A percentile compares a stretch with the other conserved stretches of the same genome.
Conservation (phyloP, 2,113 vertebrate species). For the Otocyon megalotis region DNA sequence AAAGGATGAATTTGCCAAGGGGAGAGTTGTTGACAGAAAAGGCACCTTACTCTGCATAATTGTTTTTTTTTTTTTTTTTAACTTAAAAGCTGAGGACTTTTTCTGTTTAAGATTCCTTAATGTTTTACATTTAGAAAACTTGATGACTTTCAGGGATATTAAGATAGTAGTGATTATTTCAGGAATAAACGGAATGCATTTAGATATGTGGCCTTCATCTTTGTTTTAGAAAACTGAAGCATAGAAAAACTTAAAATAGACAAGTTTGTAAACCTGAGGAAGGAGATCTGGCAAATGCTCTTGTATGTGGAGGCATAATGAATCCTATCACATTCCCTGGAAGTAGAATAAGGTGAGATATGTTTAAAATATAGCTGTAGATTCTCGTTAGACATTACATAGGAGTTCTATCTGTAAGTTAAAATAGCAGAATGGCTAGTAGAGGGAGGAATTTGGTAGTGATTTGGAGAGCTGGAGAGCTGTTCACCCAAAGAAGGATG, state of each 20-base stretch:
- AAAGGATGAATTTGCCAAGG: slow-evolving; percentile 22
- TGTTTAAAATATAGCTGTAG: slow-evolving; percentile 5
- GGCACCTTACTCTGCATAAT: not conserved
- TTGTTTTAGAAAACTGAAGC: slow-evolving; percentile 50
- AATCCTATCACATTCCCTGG: not conserved
- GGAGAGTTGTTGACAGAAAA: not conserved
- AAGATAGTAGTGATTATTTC: slow-evolving; percentile 60
- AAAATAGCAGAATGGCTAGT: slow-evolving; percentile 7
- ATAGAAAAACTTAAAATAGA: slow-evolving; percentile 14
- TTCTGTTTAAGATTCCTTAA: slow-evolving; percentile 31
- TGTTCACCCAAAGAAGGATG: not conserved
- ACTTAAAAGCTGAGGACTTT: slow-evolving; percentile 12
- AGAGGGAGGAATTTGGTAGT: not conserved
- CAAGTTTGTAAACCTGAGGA: slow-evolving; percentile 23
- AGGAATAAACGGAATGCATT: slow-evolving; percentile 13
- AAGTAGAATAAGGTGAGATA: slow-evolving; percentile 26
- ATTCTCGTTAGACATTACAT: not conserved
- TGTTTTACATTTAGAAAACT: slow-evolving; percentile 34
- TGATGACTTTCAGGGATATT: slow-evolving; percentile 1
- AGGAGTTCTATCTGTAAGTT: not conserved
- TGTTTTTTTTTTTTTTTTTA: slow-evolving; percentile 15
- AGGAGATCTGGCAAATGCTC: not conserved
- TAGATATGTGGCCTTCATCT: slow-evolving; percentile 17
- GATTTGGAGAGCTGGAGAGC: not conserved
- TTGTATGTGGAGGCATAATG: not conserved